Conservation (phyloP, 2,888 invertebrate genomes). For the Drosophila trichaetosa region DNA sequence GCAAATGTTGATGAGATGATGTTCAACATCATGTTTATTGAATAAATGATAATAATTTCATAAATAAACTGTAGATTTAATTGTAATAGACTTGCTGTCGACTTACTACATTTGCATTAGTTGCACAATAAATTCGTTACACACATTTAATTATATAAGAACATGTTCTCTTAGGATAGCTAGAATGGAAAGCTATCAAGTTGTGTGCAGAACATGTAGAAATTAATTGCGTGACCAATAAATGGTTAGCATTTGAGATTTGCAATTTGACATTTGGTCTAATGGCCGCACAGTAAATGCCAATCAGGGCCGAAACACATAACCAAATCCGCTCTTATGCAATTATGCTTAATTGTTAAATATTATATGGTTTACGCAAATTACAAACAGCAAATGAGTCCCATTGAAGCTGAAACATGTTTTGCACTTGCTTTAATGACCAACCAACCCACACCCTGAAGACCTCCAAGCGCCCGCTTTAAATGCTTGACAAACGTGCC, state of each 20-base stretch:
- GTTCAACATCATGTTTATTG: constrained; percentile 8
- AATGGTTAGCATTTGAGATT: constrained; percentile 34
- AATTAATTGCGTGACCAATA: constrained; percentile 29
- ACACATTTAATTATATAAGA: background rate
- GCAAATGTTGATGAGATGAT: background rate
- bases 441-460: background rate
- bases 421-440: constrained; percentile 51
- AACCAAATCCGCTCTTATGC: constrained; percentile 53
- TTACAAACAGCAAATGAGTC: constrained; percentile 61
- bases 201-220: constrained; percentile 1
- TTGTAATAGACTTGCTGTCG: background rate
- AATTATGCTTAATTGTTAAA: constrained; percentile 74
- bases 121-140: constrained; percentile 8
- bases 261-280: constrained; percentile 31
- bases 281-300: constrained; percentile 40
- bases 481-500: constrained; percentile 18
- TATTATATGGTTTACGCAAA: constrained; percentile 71
- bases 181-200: constrained; percentile 4
- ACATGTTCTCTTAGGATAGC: background rate
- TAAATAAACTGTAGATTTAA: background rate
- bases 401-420: constrained; percentile 49
- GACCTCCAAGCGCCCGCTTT: background rate
- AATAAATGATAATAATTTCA: background rate
- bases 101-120: constrained; percentile 31
- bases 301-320: constrained; percentile 39